phyloP scores from a whole-genome alignment of 2,113 vertebrate genomes.

The Xiphorhynchus elegans region DNA sequence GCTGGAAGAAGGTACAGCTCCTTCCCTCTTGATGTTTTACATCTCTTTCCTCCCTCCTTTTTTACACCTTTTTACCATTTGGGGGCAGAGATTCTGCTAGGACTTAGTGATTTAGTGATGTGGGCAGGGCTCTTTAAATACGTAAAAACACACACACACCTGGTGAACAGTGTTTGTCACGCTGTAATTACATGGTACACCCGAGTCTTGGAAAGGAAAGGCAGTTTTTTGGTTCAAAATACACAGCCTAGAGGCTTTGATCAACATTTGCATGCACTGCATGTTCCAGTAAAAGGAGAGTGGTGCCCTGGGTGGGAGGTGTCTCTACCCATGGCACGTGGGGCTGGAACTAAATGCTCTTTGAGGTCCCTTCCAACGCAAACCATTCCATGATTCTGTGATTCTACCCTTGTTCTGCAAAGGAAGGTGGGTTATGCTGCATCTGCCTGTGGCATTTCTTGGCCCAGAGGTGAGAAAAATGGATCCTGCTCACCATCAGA shows the following conservation, averaged over 20 bases:
- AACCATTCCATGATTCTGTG: neutral
- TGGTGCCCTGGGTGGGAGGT: neutral
- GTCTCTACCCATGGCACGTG: neutral
- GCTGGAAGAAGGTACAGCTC: neutral
- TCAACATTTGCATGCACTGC: neutral
- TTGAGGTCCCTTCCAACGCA: neutral
- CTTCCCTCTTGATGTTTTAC: neutral
- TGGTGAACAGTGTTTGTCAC: neutral
- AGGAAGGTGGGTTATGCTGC: neutral
- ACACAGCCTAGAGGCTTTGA: neutral
- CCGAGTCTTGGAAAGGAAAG: neutral
- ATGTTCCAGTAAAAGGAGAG: neutral
- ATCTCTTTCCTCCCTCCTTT: neutral
- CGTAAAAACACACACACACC: neutral
- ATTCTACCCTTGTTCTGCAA: neutral
- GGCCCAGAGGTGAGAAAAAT: neutral
- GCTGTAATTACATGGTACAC: fast-evolving
- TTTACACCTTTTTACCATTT: neutral
- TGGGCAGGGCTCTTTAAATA: neutral
- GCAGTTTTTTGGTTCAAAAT: neutral
- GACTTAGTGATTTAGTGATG: neutral
- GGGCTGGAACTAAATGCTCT: neutral
- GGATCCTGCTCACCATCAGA: neutral
- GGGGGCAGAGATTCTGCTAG: neutral
- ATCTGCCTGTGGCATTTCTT: neutral